These are phyloP conservation scores for Arctia plantaginis DNA, from an alignment of 2,888 invertebrate species.

Conservation along the genomic window DNA sequence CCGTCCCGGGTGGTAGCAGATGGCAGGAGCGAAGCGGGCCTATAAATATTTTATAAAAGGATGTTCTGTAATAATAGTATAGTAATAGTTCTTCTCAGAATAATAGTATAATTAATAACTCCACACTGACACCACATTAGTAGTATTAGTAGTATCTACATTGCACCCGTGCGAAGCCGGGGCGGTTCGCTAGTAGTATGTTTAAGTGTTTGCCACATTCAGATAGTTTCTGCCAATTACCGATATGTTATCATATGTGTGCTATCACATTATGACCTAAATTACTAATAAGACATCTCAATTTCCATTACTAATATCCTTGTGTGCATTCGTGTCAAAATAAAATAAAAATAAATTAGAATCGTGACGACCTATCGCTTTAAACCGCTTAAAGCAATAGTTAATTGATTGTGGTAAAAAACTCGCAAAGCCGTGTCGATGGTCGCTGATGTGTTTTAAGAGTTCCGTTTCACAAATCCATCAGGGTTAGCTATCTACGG, in stretches of 20 bases:
- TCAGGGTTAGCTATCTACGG: constrained; percentile 22
- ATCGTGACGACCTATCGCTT: constrained; percentile 64
- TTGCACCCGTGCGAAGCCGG: no score
- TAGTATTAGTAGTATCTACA: no score
- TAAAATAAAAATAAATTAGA: constrained; percentile 61
- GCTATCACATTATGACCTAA: constrained; percentile 1
- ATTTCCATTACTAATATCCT: constrained; percentile 46
- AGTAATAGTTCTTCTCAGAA: no score
- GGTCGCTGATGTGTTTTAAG: constrained; percentile 35
- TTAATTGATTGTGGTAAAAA: constrained; percentile 69
- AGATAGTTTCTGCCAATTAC: background rate
- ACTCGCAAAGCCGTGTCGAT: constrained; percentile 42
- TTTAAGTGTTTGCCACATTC: background rate
- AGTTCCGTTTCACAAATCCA: constrained; percentile 25
- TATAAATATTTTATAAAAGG: no score
- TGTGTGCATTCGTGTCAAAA: constrained; percentile 39
- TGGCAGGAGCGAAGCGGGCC: no score
- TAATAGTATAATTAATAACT: no score
- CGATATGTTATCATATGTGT: no score
- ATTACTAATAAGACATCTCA: constrained; percentile 38
- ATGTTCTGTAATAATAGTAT: no score
- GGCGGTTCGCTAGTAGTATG: background rate
- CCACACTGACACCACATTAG: no score
- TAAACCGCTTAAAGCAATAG: constrained; percentile 57
- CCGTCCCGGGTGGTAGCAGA: no score